Evolutionary conservation across 1,140 invertebrate species (phyloP).

Genomic region (Eumeta japonica): DNA sequence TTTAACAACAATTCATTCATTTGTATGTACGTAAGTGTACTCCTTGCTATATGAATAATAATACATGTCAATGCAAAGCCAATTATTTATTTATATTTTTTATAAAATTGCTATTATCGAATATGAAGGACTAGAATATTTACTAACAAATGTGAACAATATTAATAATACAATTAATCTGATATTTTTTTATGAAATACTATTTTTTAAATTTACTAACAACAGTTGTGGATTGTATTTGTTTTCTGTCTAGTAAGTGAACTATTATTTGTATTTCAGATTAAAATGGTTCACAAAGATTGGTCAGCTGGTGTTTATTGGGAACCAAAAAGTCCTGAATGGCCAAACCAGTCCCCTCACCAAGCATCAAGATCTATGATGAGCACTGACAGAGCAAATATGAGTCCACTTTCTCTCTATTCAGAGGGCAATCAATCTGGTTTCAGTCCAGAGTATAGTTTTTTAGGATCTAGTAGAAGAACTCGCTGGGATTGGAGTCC

Average conservation of each 20-base stretch:
- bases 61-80: too few species aligned
- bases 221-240: too few species aligned
- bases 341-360: slow-evolving; percentile 18
- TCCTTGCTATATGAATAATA: too few species aligned
- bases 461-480: slow-evolving; percentile 20
- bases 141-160: too few species aligned
- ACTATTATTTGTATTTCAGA: slow-evolving; percentile 20
- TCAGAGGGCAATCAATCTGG: slow-evolving; percentile 38
- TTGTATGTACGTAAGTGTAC: too few species aligned
- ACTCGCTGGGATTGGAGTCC: slow-evolving; percentile 43
- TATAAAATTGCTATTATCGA: too few species aligned
- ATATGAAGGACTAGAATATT: too few species aligned
- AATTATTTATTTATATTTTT: too few species aligned
- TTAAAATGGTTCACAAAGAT: slow-evolving; percentile 44
- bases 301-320: slow-evolving; percentile 45
- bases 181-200: slow-evolving; percentile 4
- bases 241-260: too few species aligned
- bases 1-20: too few species aligned
- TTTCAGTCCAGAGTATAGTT: slow-evolving; percentile 39
- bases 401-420: slow-evolving; percentile 25
- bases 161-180: too few species aligned
- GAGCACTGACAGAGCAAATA: slow-evolving; percentile 25
- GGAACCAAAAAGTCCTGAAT: slow-evolving; percentile 43
- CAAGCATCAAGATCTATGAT: slow-evolving; percentile 16
- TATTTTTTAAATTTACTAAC: slow-evolving; percentile 2